Evolutionary conservation across 2,888 invertebrate species (phyloP), one percentile per base, ranked within the genome.

Genomic region (Criorhina ranunculi): DNA sequence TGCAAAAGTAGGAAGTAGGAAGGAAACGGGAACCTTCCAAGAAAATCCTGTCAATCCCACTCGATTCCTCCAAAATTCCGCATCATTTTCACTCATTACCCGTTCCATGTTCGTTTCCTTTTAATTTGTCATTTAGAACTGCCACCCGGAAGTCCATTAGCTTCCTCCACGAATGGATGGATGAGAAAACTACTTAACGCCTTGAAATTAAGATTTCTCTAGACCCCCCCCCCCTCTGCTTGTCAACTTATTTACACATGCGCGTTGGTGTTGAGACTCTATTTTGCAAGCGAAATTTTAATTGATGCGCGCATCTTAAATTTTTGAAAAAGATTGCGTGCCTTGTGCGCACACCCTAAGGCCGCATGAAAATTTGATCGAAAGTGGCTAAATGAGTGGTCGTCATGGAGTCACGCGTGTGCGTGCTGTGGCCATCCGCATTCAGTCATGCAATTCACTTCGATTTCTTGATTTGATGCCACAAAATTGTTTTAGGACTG

Each of bases 311-410:
- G 55, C 62, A 53, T 53, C 62, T 73, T 72, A 49, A 51, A 53
- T 19, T 51, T 55, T 33, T 4, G 24, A 55, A 12, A 33, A 31
- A 6, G 59, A 31, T 72, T 62, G 44, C 62, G 73, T 62, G 62
- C 29, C 19, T 2, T 51, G 31, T 31, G 12, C 11, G 60, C 49
- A 40, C 49, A 44, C 44, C 57, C 35, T 57, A 69, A 44, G 69
- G 57, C 57, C n/a, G 12, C 57, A 35, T 31, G 33, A 42, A 53
- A 51, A 49, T n/a, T 12, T 49, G 60, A 60, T 73, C 53, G 62
- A 73, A 55, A 73, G 62, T 53, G 73, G 44, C 64, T 62, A 64
- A 64, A 53, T 62, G 73, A 62, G 62, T 73, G 59, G 59, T 72
- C 42, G 72, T 60, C 57, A 24, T 17, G 12, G 33, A 8, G 55